Conservation (phyloP, 2,797 vertebrate species). For the Cyclura pinguis region DNA sequence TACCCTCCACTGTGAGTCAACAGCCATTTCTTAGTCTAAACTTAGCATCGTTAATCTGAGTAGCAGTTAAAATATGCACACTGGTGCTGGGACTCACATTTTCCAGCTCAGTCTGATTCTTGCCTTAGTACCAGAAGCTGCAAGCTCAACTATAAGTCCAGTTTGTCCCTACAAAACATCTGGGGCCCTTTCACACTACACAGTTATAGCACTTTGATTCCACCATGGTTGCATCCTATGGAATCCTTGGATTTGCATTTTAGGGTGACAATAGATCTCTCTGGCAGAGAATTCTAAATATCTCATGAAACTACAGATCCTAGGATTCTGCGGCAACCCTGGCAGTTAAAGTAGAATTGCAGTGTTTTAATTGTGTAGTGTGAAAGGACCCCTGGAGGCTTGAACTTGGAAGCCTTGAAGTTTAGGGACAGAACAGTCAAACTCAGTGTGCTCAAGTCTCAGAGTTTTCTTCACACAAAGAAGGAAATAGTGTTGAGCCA, state of each 20-base stretch:
- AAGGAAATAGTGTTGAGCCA: background rate
- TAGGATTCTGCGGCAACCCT: no score
- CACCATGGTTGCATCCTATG: no score
- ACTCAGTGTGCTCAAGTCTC: no score
- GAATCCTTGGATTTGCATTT: no score
- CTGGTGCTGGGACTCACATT: background rate
- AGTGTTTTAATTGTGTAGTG: no score
- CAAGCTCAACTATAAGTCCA: background rate
- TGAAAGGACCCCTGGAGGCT: no score
- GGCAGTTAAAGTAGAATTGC: no score
- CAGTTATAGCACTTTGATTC: no score
- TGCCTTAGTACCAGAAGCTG: rapidly evolving
- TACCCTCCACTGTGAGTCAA: conserved; percentile 59
- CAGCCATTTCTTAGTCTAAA: conserved; percentile 45
- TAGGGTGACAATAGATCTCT: no score
- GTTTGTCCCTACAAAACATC: background rate
- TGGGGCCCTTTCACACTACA: no score
- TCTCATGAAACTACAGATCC: no score
- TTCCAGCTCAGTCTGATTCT: rapidly evolving
- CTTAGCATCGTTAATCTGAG: conserved; percentile 15
- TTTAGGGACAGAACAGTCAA: background rate
- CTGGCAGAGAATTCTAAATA: no score
- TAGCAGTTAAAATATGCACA: conserved; percentile 16
- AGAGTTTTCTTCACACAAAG: background rate
- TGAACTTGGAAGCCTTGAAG: background rate